Conservation (phyloP, 1,140 invertebrate genomes). For the Bombus soroeensis region DNA sequence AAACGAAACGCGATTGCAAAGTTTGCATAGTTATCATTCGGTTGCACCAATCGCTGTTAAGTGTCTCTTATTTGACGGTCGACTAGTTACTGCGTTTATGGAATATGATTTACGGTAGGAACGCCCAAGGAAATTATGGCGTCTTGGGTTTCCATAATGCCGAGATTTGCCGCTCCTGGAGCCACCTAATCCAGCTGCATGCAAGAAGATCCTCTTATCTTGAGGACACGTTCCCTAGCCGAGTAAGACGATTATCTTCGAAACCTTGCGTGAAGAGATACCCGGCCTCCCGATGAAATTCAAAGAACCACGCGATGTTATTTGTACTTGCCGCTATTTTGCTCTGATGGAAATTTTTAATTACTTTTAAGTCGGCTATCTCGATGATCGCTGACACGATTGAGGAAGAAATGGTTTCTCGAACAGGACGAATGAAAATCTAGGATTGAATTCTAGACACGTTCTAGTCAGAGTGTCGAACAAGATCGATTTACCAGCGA, state of each 20-base stretch:
- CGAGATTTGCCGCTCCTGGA: slow-evolving; percentile 58
- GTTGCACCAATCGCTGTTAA: neutral
- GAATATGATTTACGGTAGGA: slow-evolving; percentile 46
- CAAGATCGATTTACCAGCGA: slow-evolving; percentile 4
- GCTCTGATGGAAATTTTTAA: slow-evolving; percentile 14
- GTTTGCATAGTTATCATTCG: slow-evolving; percentile 1
- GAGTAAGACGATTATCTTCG: slow-evolving; percentile 64
- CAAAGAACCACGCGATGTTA: slow-evolving; percentile 34
- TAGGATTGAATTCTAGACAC: neutral
- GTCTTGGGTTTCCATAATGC: slow-evolving; percentile 59
- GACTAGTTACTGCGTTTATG: slow-evolving; percentile 42
- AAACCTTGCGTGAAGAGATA: slow-evolving; percentile 32
- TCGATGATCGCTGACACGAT: neutral
- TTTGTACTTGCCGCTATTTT: slow-evolving; percentile 1
- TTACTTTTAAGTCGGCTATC: neutral
- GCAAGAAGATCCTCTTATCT: slow-evolving; percentile 64
- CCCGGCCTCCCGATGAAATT: slow-evolving; percentile 11
- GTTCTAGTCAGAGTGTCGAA: neutral
- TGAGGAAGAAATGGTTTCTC: neutral
- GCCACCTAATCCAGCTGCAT: slow-evolving; percentile 55
- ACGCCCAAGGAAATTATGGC: slow-evolving; percentile 50
- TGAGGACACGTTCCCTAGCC: slow-evolving; percentile 41
- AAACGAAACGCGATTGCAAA: neutral
- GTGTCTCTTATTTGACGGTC: neutral
- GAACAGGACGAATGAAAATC: neutral